A percentile compares a stretch with the other conserved stretches of the same genome.
These are phyloP conservation scores for Cyanoderma ruficeps DNA, from an alignment of 2,113 vertebrate species.

Conservation along the genomic window DNA sequence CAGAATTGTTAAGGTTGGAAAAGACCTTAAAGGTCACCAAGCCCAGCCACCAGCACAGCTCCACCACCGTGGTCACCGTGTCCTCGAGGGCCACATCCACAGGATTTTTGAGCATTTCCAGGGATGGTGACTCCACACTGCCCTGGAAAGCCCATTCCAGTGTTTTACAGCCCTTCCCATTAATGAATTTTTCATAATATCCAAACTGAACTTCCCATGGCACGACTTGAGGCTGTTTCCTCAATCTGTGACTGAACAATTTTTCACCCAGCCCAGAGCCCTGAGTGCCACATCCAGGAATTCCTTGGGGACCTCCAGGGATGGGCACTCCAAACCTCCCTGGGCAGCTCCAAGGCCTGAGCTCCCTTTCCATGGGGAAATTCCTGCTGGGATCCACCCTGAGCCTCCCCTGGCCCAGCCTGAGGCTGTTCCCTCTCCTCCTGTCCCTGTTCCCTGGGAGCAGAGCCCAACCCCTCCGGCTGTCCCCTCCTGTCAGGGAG, in stretches of 20 bases:
- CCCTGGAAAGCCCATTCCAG: not conserved
- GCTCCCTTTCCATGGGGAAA: not conserved
- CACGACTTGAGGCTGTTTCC: not conserved
- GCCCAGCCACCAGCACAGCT: not conserved
- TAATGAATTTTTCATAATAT: accelerated
- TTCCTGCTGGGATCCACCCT: not conserved
- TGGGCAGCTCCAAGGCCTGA: not conserved
- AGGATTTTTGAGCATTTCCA: not conserved
- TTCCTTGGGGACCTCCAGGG: not conserved
- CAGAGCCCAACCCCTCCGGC: too few relatives aligned
- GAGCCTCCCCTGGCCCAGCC: too few relatives aligned
- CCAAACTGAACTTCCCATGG: not conserved
- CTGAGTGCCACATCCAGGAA: not conserved
- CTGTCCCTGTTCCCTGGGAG: too few relatives aligned
- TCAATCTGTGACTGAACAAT: not conserved
- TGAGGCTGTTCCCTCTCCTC: too few relatives aligned
- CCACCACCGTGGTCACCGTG: accelerated
- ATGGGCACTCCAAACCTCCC: not conserved
- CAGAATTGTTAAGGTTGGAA: not conserved
- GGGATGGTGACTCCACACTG: not conserved
- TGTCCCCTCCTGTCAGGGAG: too few relatives aligned
- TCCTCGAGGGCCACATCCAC: not conserved
- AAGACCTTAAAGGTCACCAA: not conserved
- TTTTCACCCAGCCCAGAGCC: not conserved
- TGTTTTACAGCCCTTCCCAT: not conserved